Evolutionary conservation across 1,140 invertebrate genomes (phyloP).

Genomic region (Hypsibius dujardini): DNA sequence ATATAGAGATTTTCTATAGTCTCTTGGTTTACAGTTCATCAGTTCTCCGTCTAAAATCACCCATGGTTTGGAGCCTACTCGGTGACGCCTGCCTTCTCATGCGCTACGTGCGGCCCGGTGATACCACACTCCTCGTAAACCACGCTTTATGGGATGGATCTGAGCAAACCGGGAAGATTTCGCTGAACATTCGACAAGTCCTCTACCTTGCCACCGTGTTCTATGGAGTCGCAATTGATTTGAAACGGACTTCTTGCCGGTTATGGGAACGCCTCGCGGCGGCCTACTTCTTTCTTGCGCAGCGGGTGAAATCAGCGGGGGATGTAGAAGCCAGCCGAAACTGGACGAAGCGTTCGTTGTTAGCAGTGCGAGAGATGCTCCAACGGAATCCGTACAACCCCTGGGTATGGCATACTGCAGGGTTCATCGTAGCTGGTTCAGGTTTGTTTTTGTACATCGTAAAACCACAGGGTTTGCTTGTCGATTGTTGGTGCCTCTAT

Average conservation of each 20-base stretch:
- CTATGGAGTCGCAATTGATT: background rate
- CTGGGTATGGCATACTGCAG: background rate
- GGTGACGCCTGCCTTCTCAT: conserved; percentile 8
- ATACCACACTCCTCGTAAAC: background rate
- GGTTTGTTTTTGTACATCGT: too few relatives aligned
- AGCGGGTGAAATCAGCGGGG: background rate
- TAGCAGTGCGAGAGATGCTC: background rate
- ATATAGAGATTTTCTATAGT: too few relatives aligned
- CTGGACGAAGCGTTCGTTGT: background rate
- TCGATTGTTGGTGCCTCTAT: too few relatives aligned
- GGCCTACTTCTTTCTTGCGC: background rate
- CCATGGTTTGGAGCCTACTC: background rate
- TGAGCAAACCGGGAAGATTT: background rate
- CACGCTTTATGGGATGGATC: background rate
- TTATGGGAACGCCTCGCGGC: background rate
- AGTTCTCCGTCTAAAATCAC: background rate
- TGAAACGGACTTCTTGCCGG: background rate
- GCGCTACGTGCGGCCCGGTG: background rate
- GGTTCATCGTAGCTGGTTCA: too few relatives aligned
- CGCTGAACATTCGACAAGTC: background rate
- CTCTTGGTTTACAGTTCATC: too few relatives aligned
- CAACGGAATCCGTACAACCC: background rate
- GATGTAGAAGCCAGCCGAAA: background rate
- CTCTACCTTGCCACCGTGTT: background rate
- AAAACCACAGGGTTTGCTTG: too few relatives aligned